Evolutionary conservation across 1,140 invertebrate genomes (phyloP), one percentile per base, ranked within the genome.

Genomic region (Radopholus similis): DNA sequence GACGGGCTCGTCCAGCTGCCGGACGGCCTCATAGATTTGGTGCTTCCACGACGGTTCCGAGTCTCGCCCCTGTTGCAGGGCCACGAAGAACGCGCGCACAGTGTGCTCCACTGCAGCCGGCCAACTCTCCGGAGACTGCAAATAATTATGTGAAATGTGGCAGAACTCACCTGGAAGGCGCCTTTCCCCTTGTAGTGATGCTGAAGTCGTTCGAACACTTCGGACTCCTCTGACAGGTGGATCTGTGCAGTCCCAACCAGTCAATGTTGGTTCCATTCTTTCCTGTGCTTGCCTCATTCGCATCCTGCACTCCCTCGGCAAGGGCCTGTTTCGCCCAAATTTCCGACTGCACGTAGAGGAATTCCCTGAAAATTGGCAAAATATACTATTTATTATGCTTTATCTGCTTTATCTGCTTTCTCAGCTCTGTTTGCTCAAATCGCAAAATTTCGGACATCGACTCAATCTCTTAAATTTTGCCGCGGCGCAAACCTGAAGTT

Each of bases 301-400:
- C 87, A 80, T 88, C 89, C 84, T 95, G 93, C 71, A 95, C 87
- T 54, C 95, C 95, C 86, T 98, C 95, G 71, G 91, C 93, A 73
- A 98, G 89, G 37, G 93, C 91, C 85, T 97, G 93, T 76, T 95
- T 88, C 59, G 95, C 94, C 86, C 95, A 97, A 85, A 98, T 99
- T 86, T 99, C 96, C 94, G 99, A 98, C 87, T 98, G 95, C 83
- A 97, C 98, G 86, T 99, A 99, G 87, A 95, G 99, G 87, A 98
- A 99, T 86, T 99, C 96, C 85, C 96, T 99, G 89, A 49, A 90
- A 77, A 66, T n/a, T n/a, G n/a, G n/a, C n/a, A n/a, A n/a, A n/a
- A n/a, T n/a, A 23, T 5, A 18, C 4, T 56, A 32, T 26, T 51
- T 51, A 51, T 26, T 49, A 23, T 49, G n/a, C 2, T 47, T 47